These are phyloP conservation scores for Amaurobius ferox DNA, from an alignment of 2,888 invertebrate genomes.

Conservation along the genomic window DNA sequence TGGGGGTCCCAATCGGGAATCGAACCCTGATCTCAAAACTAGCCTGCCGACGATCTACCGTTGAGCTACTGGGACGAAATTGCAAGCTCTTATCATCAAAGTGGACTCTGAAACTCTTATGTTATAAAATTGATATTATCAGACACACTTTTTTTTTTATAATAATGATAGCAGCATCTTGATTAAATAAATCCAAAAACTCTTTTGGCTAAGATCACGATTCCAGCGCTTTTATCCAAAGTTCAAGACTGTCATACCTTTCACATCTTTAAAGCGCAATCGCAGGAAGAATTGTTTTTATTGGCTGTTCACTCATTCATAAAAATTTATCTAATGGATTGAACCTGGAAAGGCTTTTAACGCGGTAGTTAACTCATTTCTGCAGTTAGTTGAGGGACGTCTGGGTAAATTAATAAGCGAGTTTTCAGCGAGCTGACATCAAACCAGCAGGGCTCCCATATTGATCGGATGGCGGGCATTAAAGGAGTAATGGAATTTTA, in stretches of 20 bases:
- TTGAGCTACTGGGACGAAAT: no score
- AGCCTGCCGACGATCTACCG: no score
- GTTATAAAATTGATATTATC: no score
- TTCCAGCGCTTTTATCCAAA: background rate
- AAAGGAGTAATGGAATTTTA: conserved; percentile 3
- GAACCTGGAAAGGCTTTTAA: conserved; percentile 14
- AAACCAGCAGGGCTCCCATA: background rate
- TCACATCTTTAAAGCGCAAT: background rate
- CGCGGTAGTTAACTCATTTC: background rate
- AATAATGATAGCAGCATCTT: background rate
- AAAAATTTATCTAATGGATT: conserved; percentile 13
- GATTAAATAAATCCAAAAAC: background rate
- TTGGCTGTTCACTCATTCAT: background rate
- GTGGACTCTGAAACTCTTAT: no score
- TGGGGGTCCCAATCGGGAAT: no score
- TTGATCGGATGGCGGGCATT: background rate
- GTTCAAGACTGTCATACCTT: background rate
- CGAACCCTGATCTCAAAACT: no score
- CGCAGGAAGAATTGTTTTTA: background rate
- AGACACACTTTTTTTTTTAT: no score
- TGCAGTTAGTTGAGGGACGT: background rate
- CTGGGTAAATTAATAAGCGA: conserved; percentile 2
- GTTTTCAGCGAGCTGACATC: background rate
- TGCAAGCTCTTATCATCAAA: no score
- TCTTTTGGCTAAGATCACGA: background rate